Conservation (phyloP, 2,113 vertebrate genomes). For the Myrmecophaga tridactyla region DNA sequence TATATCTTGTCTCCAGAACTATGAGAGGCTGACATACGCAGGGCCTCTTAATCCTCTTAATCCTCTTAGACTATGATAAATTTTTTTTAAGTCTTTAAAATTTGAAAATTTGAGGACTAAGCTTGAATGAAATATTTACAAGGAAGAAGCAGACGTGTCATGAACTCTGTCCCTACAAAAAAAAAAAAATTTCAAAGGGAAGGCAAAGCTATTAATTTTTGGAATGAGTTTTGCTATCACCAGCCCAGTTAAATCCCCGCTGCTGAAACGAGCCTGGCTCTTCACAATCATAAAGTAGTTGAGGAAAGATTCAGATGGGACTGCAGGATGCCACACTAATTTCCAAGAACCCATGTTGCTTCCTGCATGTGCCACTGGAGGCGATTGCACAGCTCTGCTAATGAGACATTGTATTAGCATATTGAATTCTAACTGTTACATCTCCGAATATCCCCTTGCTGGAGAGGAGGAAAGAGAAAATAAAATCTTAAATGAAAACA, state of each 20-base stretch:
- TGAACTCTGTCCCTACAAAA: not conserved
- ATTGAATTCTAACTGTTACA: constrained; percentile 52
- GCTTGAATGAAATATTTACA: constrained; percentile 4
- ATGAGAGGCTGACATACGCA: not conserved
- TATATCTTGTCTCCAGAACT: not conserved
- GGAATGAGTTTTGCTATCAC: constrained; percentile 42
- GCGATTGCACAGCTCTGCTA: not conserved
- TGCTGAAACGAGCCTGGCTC: constrained; percentile 16
- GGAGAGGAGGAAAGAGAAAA: not conserved
- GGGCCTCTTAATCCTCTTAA: not conserved
- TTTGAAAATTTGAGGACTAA: constrained; percentile 16
- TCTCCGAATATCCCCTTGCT: not conserved
- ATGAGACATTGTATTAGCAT: constrained; percentile 61
- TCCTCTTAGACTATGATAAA: not conserved
- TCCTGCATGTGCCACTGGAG: constrained; percentile 31
- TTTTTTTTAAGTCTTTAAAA: constrained; percentile 26
- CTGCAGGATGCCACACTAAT: constrained; percentile 22
- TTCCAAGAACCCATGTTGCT: not conserved
- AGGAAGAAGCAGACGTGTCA: not conserved
- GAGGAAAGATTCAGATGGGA: constrained; percentile 50
- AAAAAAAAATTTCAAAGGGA: not conserved
- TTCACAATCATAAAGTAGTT: constrained; percentile 22
- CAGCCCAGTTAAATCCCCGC: constrained; percentile 30
- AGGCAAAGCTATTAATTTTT: constrained; percentile 40
- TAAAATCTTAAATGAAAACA: not conserved